Conservation (phyloP, 2,113 vertebrate species). For the Cinclus mexicanus region DNA sequence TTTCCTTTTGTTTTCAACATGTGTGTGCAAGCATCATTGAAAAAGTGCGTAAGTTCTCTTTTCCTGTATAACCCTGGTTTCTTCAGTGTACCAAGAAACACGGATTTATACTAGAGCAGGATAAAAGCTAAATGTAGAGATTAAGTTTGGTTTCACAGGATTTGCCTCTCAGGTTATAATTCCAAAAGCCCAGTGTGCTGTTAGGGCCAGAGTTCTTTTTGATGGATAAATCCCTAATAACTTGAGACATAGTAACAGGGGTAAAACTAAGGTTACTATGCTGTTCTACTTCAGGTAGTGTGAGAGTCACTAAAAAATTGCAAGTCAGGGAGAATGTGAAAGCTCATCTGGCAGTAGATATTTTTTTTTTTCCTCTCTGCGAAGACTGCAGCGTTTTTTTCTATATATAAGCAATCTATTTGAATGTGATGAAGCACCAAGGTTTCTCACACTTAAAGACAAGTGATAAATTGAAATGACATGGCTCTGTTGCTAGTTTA, state of each 20-base stretch:
- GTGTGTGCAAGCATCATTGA: not conserved
- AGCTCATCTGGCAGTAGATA: not conserved
- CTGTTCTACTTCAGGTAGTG: not conserved
- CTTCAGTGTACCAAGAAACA: not conserved
- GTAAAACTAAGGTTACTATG: not conserved
- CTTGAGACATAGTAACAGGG: not conserved
- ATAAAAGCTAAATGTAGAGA: not conserved
- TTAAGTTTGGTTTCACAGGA: not conserved
- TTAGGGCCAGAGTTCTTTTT: not conserved
- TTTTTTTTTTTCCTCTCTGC: not conserved
- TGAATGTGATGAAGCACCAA: not conserved
- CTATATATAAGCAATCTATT: not conserved
- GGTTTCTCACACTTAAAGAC: slow-evolving; percentile 39
- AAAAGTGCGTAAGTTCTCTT: not conserved
- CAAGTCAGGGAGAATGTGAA: slow-evolving; percentile 9
- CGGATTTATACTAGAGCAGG: not conserved
- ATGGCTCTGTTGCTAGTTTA: slow-evolving; percentile 15
- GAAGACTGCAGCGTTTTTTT: slow-evolving; percentile 10
- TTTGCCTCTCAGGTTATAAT: not conserved
- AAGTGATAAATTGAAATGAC: slow-evolving; percentile 45
- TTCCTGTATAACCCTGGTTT: not conserved
- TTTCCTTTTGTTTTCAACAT: not conserved
- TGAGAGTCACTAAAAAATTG: slow-evolving; percentile 6
- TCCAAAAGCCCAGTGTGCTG: not conserved
- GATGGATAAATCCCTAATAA: slow-evolving; percentile 6